Conservation (phyloP, 1,140 invertebrate species). For the Ceratina australensis region DNA sequence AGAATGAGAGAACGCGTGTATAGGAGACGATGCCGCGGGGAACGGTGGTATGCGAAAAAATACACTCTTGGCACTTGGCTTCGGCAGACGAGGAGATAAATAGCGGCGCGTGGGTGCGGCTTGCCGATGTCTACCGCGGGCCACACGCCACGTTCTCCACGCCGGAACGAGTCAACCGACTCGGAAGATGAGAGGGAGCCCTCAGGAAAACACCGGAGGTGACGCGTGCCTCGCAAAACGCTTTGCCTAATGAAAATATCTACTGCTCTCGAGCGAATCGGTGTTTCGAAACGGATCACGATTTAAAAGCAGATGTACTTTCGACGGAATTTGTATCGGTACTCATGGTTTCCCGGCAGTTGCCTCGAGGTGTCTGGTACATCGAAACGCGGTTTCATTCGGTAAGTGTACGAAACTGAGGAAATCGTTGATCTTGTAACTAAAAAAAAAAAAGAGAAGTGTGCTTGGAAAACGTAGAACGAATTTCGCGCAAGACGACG, state of each 20-base stretch:
- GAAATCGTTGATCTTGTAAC: too few relatives aligned
- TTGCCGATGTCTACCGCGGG: slow-evolving; percentile 59
- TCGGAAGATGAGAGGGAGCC: slow-evolving; percentile 1
- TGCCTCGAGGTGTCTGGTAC: too few relatives aligned
- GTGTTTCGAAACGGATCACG: too few relatives aligned
- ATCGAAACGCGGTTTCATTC: too few relatives aligned
- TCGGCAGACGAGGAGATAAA: slow-evolving; percentile 65
- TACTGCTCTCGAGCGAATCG: too few relatives aligned
- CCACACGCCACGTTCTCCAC: slow-evolving; percentile 62
- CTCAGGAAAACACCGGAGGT: slow-evolving; percentile 14
- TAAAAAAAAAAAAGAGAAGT: too few relatives aligned
- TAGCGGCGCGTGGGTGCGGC: slow-evolving; percentile 63
- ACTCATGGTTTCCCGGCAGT: too few relatives aligned
- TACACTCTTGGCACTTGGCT: slow-evolving; percentile 61
- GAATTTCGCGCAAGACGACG: slow-evolving; percentile 34
- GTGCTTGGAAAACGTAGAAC: background rate
- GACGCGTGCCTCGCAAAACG: background rate
- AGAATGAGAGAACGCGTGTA: background rate
- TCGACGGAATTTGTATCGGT: too few relatives aligned
- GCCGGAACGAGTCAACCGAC: slow-evolving; percentile 46
- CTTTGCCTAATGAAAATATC: slow-evolving; percentile 13
- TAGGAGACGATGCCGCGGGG: background rate
- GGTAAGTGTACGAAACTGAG: too few relatives aligned
- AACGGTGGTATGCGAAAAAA: slow-evolving; percentile 58
- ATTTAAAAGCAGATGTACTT: too few relatives aligned